A percentile compares a stretch with the other conserved stretches of the same genome.
These are phyloP conservation scores for Hydropotes inermis DNA, from an alignment of 2,113 vertebrate species.

Conservation along the genomic window DNA sequence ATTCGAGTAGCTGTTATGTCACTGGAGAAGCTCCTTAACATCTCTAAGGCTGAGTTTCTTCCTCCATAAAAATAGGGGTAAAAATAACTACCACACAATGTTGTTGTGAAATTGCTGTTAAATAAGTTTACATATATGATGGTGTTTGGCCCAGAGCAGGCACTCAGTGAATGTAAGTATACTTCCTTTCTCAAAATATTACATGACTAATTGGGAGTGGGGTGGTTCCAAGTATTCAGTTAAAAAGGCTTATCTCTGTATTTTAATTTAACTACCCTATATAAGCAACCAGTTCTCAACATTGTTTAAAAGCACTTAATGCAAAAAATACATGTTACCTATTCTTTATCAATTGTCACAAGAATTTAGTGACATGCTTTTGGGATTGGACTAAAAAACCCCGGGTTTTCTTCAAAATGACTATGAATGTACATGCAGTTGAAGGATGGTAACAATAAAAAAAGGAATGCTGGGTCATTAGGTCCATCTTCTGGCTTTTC, in stretches of 20 bases:
- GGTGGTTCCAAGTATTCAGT: conserved; percentile 19
- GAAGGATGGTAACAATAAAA: conserved; percentile 51
- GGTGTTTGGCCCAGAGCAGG: not conserved
- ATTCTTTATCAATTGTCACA: not conserved
- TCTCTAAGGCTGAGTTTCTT: conserved; percentile 25
- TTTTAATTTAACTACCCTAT: not conserved
- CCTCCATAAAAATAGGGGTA: conserved; percentile 9
- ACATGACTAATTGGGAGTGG: not conserved
- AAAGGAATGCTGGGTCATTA: conserved; percentile 42
- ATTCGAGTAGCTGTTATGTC: not conserved
- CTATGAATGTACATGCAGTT: not conserved
- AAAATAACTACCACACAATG: conserved; percentile 1
- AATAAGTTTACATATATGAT: conserved; percentile 9
- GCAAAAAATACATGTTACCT: not conserved
- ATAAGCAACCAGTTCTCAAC: not conserved
- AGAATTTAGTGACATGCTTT: not conserved
- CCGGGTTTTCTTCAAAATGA: not conserved
- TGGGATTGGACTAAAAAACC: not conserved
- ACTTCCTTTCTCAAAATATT: conserved; percentile 36
- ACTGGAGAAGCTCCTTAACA: not conserved
- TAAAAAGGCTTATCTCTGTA: not conserved
- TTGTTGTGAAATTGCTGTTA: conserved; percentile 13
- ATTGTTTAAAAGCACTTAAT: conserved; percentile 7
- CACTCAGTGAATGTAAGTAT: not conserved
- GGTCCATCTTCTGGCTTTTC: conserved; percentile 52